phyloP scores from a whole-genome alignment of 1,140 invertebrate species.

The Drosophila watanabei region DNA sequence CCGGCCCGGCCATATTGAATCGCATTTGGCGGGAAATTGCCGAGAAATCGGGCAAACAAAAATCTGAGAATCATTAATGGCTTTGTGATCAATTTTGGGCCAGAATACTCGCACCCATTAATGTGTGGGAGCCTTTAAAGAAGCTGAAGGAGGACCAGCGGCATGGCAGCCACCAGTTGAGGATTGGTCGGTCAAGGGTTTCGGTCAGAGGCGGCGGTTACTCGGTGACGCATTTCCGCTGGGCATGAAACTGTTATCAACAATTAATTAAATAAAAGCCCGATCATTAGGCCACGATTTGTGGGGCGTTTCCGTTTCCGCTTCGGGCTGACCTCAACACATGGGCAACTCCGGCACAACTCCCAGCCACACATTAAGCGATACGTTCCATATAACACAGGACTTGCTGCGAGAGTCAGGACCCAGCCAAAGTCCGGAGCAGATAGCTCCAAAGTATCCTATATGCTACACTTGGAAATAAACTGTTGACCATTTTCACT shows the following conservation, averaged over 20 bases:
- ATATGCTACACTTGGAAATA: background rate
- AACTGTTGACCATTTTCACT: background rate
- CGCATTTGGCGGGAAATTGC: slow-evolving; percentile 42
- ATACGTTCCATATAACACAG: slow-evolving; percentile 46
- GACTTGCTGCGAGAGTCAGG: background rate
- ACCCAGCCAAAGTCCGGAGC: slow-evolving; percentile 2
- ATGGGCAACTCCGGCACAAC: slow-evolving; percentile 14
- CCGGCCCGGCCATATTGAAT: slow-evolving; percentile 38
- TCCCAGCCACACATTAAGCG: slow-evolving; percentile 54
- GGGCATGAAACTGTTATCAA: slow-evolving; percentile 72
- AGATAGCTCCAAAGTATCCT: slow-evolving; percentile 18
- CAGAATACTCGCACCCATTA: background rate
- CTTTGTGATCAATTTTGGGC: slow-evolving; percentile 21
- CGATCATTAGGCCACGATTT: slow-evolving; percentile 81
- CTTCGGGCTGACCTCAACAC: slow-evolving; percentile 39
- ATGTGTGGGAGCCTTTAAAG: background rate
- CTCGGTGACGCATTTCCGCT: slow-evolving; percentile 46
- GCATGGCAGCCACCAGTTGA: slow-evolving; percentile 3
- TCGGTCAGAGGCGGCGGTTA: background rate
- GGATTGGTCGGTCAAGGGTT: background rate
- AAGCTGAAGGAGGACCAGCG: background rate
- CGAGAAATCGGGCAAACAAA: slow-evolving; percentile 43
- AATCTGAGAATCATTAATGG: slow-evolving; percentile 38
- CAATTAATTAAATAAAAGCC: slow-evolving; percentile 82
- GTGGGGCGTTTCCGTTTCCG: slow-evolving; percentile 76